Evolutionary conservation across 1,140 invertebrate species (phyloP).

Genomic region (Pygmarrhopalites habei): DNA sequence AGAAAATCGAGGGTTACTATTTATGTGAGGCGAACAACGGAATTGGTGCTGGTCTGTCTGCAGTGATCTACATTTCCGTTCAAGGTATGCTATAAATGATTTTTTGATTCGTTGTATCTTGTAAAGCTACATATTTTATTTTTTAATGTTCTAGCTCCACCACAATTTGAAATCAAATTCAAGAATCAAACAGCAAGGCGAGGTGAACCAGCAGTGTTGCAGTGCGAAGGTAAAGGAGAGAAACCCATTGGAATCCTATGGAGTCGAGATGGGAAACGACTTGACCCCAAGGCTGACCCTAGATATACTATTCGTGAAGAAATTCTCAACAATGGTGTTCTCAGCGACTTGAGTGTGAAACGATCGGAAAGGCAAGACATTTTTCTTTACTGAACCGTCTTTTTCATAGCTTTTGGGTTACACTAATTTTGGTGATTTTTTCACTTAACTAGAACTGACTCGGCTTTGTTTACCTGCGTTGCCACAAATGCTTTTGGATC

Average conservation of each 20-base stretch:
- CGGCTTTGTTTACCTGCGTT: constrained; percentile 87
- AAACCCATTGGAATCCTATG: constrained; percentile 92
- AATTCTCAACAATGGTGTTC: constrained; percentile 72
- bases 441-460: no score
- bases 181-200: constrained; percentile 80
- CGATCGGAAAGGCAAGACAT: constrained; percentile 77
- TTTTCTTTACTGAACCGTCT: no score
- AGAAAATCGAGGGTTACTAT: constrained; percentile 75
- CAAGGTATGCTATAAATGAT: constrained; percentile 58
- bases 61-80: constrained; percentile 84
- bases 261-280: constrained; percentile 88
- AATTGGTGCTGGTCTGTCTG: constrained; percentile 86
- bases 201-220: constrained; percentile 79
- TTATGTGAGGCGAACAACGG: constrained; percentile 92
- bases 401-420: no score
- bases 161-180: constrained; percentile 86
- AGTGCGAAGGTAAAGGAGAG: constrained; percentile 62
- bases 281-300: constrained; percentile 63
- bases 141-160: constrained; percentile 73
- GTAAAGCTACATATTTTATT: no score
- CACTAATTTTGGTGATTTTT: no score
- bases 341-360: constrained; percentile 82
- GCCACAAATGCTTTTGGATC: constrained; percentile 91
- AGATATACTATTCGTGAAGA: constrained; percentile 88
- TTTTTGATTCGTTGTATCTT: constrained; percentile 5